A percentile compares a stretch with the other conserved stretches of the same genome.
Conservation (phyloP, 2,888 invertebrate species). For the Epiblema foenella region DNA sequence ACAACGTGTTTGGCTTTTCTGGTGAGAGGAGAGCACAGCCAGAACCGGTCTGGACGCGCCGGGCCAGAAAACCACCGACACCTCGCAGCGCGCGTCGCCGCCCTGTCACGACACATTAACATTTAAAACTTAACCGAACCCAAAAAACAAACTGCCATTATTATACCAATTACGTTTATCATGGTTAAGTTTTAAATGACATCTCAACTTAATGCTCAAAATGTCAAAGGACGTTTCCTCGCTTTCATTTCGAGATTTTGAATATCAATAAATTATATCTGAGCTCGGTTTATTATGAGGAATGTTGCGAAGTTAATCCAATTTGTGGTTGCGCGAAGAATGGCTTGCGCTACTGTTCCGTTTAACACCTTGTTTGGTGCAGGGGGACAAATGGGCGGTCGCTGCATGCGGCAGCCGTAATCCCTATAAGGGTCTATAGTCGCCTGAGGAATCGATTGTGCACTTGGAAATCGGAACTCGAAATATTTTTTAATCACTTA, state of each 20-base stretch:
- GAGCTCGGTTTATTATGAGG: slow-evolving; percentile 56
- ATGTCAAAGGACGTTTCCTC: slow-evolving; percentile 54
- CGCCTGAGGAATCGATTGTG: slow-evolving; percentile 59
- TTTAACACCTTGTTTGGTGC: slow-evolving; percentile 74
- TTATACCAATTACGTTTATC: slow-evolving; percentile 69
- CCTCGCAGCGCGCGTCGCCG: slow-evolving; percentile 70
- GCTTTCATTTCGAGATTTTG: slow-evolving; percentile 21
- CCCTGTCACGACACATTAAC: slow-evolving; percentile 83
- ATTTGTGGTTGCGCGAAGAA: slow-evolving; percentile 65
- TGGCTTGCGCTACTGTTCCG: slow-evolving; percentile 60
- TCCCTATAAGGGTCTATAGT: slow-evolving; percentile 67
- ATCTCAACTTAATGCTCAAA: slow-evolving; percentile 51
- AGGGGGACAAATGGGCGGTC: slow-evolving; percentile 73
- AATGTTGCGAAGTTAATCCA: slow-evolving; percentile 56
- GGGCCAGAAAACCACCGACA: slow-evolving; percentile 83
- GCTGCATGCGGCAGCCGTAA: slow-evolving; percentile 65
- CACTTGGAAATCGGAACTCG: slow-evolving; percentile 44
- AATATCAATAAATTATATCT: slow-evolving; percentile 32
- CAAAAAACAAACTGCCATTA: slow-evolving; percentile 69
- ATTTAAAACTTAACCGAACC: slow-evolving; percentile 73
- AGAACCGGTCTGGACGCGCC: slow-evolving; percentile 80
- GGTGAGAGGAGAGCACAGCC: slow-evolving; percentile 59
- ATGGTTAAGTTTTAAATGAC: slow-evolving; percentile 56
- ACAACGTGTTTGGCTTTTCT: slow-evolving; percentile 75
- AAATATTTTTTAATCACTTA: slow-evolving; percentile 45